Base-by-base conservation (phyloP, 2,888 invertebrate species). In the Theristus sp. region DNA sequence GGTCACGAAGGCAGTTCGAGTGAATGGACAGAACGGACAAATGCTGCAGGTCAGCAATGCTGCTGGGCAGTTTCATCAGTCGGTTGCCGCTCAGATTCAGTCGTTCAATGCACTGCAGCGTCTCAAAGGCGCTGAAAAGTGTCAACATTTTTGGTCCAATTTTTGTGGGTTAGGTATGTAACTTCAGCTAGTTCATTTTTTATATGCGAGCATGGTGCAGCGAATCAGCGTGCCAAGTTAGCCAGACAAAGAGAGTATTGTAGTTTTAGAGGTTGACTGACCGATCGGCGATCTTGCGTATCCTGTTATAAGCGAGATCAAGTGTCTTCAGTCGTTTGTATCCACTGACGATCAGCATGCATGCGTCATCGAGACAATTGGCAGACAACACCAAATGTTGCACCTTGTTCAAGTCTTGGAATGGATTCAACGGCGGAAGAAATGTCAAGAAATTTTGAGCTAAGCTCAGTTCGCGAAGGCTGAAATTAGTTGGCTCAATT, bases 301-400 rank as follows among this genome's bases (percentile, higher is more conserved):
- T 66, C 57, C 69, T 69, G 64, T 76, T 76, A 61, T 73, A 70
- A 17, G 76, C 73, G 25, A 76, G 52, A 63, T 76, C 74, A 1
- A 76, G 68, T 2, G 74, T 64, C 60, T 73, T 69, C 2, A 76
- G 69, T 54, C 75, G 65, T 3, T 70, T 68, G 64, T 73, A 75
- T 47, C 69, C 67, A 61, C 70, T 66, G 28, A 75, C 64, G 56
- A 70, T 67, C 24, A 64, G 63, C 27, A 75, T 60, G 29, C 68
- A 69, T n/a, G 64, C 64, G 66, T 75, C 73, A 24, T 67, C 67
- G 26, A 76, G 68, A 30, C 65, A 61, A 65, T 76, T 76, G 58
- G 68, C 70, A 25, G 75, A 69, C 60, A 76, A 65, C 63, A 73
- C 74, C 28, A 76, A 65, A 64, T 76, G 74, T 62, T 75, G 75